These are phyloP conservation scores for Tetheella fluctuosa DNA, from an alignment of 2,888 invertebrate genomes.

Conservation along the genomic window DNA sequence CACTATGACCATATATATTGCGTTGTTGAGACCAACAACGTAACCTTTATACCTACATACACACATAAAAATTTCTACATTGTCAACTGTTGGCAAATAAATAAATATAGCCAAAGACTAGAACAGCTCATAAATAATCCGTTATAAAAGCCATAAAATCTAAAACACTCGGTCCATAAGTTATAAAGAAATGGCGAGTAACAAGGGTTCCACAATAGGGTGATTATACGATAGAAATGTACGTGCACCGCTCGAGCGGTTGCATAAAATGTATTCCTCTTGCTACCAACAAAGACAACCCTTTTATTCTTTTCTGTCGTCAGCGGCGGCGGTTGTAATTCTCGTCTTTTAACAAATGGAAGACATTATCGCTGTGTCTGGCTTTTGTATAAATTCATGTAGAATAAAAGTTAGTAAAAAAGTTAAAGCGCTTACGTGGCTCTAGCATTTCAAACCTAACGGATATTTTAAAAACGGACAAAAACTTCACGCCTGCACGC, in stretches of 20 bases:
- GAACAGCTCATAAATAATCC: slow-evolving; percentile 31
- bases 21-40: too few relatives aligned
- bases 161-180: slow-evolving; percentile 36
- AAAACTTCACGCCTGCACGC: slow-evolving; percentile 45
- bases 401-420: slow-evolving; percentile 73
- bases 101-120: not conserved
- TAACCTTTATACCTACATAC: too few relatives aligned
- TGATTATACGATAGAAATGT: slow-evolving; percentile 62
- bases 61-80: too few relatives aligned
- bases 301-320: slow-evolving; percentile 75
- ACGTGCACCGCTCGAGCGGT: slow-evolving; percentile 52
- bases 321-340: slow-evolving; percentile 69
- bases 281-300: slow-evolving; percentile 70
- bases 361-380: slow-evolving; percentile 76
- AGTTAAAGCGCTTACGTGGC: slow-evolving; percentile 69
- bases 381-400: slow-evolving; percentile 79
- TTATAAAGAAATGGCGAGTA: slow-evolving; percentile 44
- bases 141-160: slow-evolving; percentile 41
- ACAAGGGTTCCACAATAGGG: slow-evolving; percentile 53
- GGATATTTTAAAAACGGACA: slow-evolving; percentile 58
- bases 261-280: slow-evolving; percentile 73
- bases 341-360: slow-evolving; percentile 79
- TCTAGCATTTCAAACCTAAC: slow-evolving; percentile 66
- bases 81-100: not conserved
- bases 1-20: too few relatives aligned